phyloP scores from a whole-genome alignment of 2,888 invertebrate species.

The Acanthopleura granulata region DNA sequence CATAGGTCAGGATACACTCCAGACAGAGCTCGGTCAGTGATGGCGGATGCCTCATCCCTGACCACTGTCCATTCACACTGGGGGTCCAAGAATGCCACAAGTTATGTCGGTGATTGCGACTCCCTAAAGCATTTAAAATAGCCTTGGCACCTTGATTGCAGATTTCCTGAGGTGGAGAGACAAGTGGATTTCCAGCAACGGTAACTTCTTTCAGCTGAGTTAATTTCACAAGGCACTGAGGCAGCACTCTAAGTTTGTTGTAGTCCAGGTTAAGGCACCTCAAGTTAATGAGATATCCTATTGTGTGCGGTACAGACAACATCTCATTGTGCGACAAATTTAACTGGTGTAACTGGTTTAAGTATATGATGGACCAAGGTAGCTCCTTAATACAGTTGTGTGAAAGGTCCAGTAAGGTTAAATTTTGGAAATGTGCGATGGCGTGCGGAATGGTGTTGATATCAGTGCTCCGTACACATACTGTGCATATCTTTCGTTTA shows the following conservation, averaged over 20 bases:
- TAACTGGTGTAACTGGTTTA: background rate
- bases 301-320: background rate
- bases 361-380: conserved; percentile 9
- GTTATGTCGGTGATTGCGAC: background rate
- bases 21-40: background rate
- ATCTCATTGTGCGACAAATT: background rate
- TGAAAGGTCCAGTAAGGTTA: background rate
- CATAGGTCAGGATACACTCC: background rate
- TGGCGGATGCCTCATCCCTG: background rate
- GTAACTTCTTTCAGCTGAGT: background rate
- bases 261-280: background rate
- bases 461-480: background rate
- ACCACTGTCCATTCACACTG: background rate
- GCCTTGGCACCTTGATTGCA: background rate
- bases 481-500: background rate
- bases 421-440: background rate
- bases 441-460: background rate
- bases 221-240: background rate
- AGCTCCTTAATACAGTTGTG: background rate
- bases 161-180: background rate
- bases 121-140: background rate
- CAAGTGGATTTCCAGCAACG: background rate
- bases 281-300: background rate
- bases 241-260: background rate
- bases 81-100: background rate